phyloP scores from a whole-genome alignment of 1,140 invertebrate species.

The Procambarus virginalis region DNA sequence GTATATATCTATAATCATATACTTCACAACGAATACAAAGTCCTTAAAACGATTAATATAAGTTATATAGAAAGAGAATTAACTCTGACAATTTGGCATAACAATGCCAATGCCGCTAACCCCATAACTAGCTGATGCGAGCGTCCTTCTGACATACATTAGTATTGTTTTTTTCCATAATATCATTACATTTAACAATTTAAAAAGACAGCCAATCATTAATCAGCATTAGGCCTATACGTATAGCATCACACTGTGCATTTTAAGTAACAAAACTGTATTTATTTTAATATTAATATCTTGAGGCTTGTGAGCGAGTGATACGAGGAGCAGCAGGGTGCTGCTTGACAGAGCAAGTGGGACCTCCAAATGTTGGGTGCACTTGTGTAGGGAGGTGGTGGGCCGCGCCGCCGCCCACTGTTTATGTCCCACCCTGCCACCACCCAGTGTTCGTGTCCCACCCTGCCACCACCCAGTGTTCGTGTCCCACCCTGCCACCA shows the following conservation, averaged over 20 bases:
- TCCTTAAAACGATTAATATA: neutral
- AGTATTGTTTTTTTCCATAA: neutral
- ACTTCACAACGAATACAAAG: neutral
- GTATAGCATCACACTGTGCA: too few relatives aligned
- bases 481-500: too few relatives aligned
- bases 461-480: too few relatives aligned
- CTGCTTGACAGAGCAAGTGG: constrained; percentile 42
- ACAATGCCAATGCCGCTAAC: constrained; percentile 62
- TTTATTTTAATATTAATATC: neutral
- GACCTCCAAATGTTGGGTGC: constrained; percentile 13
- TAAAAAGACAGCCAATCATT: neutral
- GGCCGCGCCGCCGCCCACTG: neutral
- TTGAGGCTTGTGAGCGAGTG: neutral
- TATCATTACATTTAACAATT: neutral
- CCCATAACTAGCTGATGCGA: constrained; percentile 53
- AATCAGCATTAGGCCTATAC: too few relatives aligned
- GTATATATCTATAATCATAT: neutral
- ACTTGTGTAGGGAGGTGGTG: constrained; percentile 18
- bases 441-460: too few relatives aligned
- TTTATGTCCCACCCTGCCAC: too few relatives aligned
- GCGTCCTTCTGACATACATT: constrained; percentile 51
- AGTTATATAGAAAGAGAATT: neutral
- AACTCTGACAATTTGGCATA: constrained; percentile 49
- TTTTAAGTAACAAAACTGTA: too few relatives aligned
- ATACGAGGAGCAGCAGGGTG: constrained; percentile 15